phyloP scores from a whole-genome alignment of 2,113 vertebrate genomes.

The Reinhardtius hippoglossoides region DNA sequence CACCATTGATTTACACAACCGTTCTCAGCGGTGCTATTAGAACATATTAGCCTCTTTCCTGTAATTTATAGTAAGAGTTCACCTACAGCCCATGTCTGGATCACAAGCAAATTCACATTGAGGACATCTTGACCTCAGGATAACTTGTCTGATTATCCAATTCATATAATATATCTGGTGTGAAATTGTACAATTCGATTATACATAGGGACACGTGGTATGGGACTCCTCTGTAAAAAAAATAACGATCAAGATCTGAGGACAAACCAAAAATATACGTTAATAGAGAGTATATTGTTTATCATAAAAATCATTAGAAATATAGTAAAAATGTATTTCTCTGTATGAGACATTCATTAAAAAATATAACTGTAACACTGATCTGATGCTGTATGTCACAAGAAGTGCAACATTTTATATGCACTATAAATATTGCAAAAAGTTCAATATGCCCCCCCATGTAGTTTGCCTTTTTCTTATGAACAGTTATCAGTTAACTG shows the following conservation, averaged over 20 bases:
- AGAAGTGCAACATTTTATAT: too few relatives aligned
- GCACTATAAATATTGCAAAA: too few relatives aligned
- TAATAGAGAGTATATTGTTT: too few relatives aligned
- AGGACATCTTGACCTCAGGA: background rate
- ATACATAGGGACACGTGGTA: background rate
- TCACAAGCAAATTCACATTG: background rate
- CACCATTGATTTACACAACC: constrained; percentile 52
- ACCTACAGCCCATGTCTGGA: background rate
- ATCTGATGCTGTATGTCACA: too few relatives aligned
- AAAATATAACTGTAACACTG: too few relatives aligned
- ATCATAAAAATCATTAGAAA: too few relatives aligned
- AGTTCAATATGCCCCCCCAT: too few relatives aligned
- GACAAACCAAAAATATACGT: too few relatives aligned
- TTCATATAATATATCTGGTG: background rate
- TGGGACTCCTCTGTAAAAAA: too few relatives aligned
- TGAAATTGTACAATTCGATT: background rate
- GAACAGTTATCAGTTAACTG: background rate
- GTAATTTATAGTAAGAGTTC: constrained; percentile 19
- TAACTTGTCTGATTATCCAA: background rate
- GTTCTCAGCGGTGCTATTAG: constrained; percentile 42
- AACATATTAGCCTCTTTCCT: constrained; percentile 23
- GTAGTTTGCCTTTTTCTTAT: too few relatives aligned
- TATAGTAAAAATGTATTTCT: too few relatives aligned
- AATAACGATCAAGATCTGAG: background rate
- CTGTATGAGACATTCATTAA: too few relatives aligned